These are phyloP conservation scores for Sminthurides bifidus DNA, from an alignment of 1,140 invertebrate genomes.

Conservation along the genomic window DNA sequence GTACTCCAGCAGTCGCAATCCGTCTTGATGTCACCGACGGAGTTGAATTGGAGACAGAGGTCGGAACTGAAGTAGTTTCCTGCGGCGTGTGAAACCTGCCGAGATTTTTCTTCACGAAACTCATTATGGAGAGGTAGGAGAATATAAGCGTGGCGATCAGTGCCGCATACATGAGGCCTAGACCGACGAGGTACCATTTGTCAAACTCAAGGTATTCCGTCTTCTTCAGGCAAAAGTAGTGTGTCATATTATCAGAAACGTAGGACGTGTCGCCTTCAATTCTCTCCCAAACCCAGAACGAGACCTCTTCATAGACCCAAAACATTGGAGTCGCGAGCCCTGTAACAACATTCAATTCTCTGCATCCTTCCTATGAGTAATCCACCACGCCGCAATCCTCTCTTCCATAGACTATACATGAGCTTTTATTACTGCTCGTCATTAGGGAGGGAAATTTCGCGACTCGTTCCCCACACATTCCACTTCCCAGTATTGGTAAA, in stretches of 20 bases:
- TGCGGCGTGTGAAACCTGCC: neutral
- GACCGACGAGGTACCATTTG: neutral
- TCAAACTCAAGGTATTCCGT: neutral
- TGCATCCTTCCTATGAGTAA: no score
- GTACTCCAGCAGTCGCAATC: neutral
- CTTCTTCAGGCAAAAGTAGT: constrained; percentile 9
- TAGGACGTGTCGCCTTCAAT: neutral
- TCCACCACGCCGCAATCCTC: no score
- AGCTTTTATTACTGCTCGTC: no score
- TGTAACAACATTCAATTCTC: no score
- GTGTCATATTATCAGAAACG: neutral
- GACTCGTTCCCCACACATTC: no score
- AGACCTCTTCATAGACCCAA: constrained; percentile 4
- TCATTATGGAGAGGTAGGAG: constrained; percentile 23
- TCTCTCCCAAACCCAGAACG: constrained; percentile 4
- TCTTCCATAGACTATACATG: no score
- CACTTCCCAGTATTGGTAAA: no score
- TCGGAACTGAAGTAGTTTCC: neutral
- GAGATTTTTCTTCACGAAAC: constrained; percentile 13
- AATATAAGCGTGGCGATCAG: constrained; percentile 13
- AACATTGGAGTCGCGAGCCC: constrained; percentile 6
- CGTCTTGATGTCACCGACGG: neutral
- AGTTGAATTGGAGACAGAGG: neutral
- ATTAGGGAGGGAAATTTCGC: no score
- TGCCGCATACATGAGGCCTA: constrained; percentile 4